Evolutionary conservation across 2,797 vertebrate genomes (phyloP), one percentile per base, ranked within the genome.

Genomic region (Coilia nasus): DNA sequence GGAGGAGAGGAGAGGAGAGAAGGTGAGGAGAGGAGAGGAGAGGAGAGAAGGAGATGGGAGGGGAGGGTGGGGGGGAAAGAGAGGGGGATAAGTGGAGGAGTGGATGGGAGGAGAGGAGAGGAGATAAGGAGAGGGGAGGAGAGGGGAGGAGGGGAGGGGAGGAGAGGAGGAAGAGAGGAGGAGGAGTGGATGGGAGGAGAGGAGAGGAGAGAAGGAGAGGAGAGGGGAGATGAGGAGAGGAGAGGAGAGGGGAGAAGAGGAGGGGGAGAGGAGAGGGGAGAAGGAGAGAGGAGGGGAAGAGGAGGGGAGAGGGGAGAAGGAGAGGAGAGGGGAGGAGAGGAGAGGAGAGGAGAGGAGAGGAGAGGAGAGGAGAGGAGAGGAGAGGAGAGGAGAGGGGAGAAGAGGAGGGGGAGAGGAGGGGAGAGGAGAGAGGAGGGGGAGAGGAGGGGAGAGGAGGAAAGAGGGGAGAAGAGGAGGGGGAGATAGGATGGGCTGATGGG

Each of bases 171-270:
- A 41, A 41, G 35, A 83, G 57, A 86, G 86, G 87, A 88, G 31
- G 31, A n/a, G n/a, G 46, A 47, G 46, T 47, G 14, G 50, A 54
- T 21, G 41, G 86, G 86, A 25, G 81, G 1, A 28, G 28, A 11
- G 67, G 11, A 35, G 28, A 35, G n/a, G n/a, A n/a, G n/a, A n/a
- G n/a, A n/a, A n/a, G n/a, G n/a, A n/a, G n/a, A n/a, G n/a, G n/a
- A n/a, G n/a, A n/a, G n/a, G n/a, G n/a, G n/a, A n/a, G n/a, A n/a
- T n/a, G n/a, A n/a, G n/a, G 50, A 54, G 82, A 57, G 35, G 5
- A 41, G 35, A 2, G 83, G 87, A 83, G 57, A 86, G 86, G 87
- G n/a, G n/a, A n/a, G n/a, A 88, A 19, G 31, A n/a, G n/a, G 46
- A 47, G 46, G 3, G 14, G 50, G 9, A 21, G 41, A 86, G 86